These are phyloP conservation scores for Okamejei kenojei DNA, from an alignment of 2,797 vertebrate species.

Conservation along the genomic window DNA sequence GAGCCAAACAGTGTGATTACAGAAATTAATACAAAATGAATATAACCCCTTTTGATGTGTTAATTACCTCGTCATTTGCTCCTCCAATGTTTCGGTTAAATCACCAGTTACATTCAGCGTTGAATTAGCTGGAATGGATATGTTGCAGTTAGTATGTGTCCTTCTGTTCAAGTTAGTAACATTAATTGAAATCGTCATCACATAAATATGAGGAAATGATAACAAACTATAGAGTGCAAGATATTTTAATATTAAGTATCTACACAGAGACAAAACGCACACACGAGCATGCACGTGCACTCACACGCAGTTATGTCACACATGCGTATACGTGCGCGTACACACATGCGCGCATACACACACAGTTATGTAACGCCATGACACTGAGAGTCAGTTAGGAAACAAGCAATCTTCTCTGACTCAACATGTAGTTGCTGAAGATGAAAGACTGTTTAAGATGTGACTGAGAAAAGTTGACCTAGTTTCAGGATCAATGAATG, in stretches of 20 bases:
- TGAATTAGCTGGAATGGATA: background rate
- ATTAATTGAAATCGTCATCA: background rate
- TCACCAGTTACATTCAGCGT: background rate
- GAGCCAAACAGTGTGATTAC: background rate
- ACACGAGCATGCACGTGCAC: too few relatives aligned
- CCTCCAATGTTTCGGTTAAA: constrained; percentile 46
- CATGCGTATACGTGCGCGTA: too few relatives aligned
- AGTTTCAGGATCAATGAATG: background rate
- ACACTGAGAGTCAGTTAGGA: background rate
- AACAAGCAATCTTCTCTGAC: background rate
- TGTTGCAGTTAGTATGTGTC: background rate
- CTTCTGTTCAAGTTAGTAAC: background rate
- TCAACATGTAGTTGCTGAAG: background rate
- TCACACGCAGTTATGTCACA: too few relatives aligned
- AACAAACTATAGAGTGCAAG: background rate
- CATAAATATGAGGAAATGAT: background rate
- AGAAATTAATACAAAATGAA: background rate
- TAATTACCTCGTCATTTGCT: constrained; percentile 58
- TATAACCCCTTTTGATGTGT: background rate
- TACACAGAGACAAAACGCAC: background rate
- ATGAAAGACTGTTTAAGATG: background rate
- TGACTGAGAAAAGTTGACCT: background rate
- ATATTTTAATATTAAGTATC: background rate
- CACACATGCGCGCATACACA: too few relatives aligned
- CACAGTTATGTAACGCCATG: too few relatives aligned